Percentiles rank a stretch among this genome's conserved stretches.
Evolutionary conservation across 2,797 vertebrate genomes (phyloP).

Genomic region (Propithecus deckenii): DNA sequence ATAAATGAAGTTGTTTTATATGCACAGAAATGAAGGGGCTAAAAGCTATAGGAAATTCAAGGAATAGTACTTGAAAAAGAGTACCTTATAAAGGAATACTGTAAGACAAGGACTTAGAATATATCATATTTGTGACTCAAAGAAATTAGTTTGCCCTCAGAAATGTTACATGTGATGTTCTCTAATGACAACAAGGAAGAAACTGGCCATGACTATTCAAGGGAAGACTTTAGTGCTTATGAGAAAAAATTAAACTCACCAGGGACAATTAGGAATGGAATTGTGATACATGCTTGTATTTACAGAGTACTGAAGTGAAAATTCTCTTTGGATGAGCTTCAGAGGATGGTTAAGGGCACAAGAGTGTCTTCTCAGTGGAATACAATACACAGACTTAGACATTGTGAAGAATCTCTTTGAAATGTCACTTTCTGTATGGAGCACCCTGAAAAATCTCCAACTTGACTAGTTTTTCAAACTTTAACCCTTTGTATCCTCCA

Average conservation of each 20-base stretch:
- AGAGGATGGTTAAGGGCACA: not conserved
- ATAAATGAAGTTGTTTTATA: constrained; percentile 16
- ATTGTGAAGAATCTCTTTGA: not conserved
- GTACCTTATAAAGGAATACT: not conserved
- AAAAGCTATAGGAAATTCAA: not conserved
- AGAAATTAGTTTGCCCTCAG: not conserved
- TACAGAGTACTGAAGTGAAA: not conserved
- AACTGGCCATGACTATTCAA: not conserved
- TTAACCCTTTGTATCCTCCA: not conserved
- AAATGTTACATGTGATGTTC: not conserved
- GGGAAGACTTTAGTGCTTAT: not conserved
- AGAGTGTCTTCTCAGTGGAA: not conserved
- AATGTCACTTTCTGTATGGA: not conserved
- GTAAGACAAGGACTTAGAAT: not conserved
- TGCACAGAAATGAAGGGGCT: not conserved
- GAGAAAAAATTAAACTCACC: not conserved
- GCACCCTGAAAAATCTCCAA: not conserved
- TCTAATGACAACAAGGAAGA: not conserved
- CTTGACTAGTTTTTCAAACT: not conserved
- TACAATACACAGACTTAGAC: not conserved
- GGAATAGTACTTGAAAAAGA: not conserved
- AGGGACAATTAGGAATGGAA: not conserved
- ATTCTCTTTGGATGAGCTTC: not conserved
- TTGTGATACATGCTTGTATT: not conserved
- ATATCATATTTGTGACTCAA: not conserved